A percentile compares a stretch with the other conserved stretches of the same genome.
Evolutionary conservation across 1,140 invertebrate genomes (phyloP).

Genomic region (Phymastichus coffea): DNA sequence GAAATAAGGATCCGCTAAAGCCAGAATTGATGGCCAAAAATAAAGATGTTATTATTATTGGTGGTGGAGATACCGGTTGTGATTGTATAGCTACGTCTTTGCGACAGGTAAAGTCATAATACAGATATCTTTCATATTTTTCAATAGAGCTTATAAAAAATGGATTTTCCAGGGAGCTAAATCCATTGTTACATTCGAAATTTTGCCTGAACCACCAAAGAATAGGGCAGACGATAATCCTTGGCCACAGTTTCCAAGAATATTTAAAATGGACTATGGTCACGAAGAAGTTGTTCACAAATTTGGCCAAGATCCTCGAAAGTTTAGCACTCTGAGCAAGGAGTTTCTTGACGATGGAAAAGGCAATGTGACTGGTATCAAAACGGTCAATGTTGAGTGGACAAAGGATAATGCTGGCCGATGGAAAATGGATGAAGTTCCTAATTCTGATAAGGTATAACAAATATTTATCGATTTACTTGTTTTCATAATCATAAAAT

Average conservation of each 20-base stretch:
- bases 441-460: constrained; percentile 72
- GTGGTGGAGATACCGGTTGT: constrained; percentile 98
- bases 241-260: constrained; percentile 96
- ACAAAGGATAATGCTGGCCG: constrained; percentile 86
- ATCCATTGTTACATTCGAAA: constrained; percentile 95
- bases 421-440: constrained; percentile 92
- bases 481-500: no score
- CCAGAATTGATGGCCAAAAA: constrained; percentile 78
- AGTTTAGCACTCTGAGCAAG: constrained; percentile 91
- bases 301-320: constrained; percentile 90
- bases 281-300: constrained; percentile 92
- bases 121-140: constrained; percentile 7
- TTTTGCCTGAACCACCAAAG: constrained; percentile 87
- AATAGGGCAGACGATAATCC: constrained; percentile 84
- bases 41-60: constrained; percentile 96
- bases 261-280: constrained; percentile 97
- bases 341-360: constrained; percentile 91
- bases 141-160: constrained; percentile 12
- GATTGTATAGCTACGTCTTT: constrained; percentile 98
- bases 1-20: constrained; percentile 50
- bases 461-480: neutral
- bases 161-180: constrained; percentile 75
- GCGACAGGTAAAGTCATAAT: constrained; percentile 66
- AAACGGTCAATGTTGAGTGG: constrained; percentile 91
- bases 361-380: constrained; percentile 86